Base-by-base conservation (phyloP, 2,888 invertebrate species). In the Temnothorax ravouxi region DNA sequence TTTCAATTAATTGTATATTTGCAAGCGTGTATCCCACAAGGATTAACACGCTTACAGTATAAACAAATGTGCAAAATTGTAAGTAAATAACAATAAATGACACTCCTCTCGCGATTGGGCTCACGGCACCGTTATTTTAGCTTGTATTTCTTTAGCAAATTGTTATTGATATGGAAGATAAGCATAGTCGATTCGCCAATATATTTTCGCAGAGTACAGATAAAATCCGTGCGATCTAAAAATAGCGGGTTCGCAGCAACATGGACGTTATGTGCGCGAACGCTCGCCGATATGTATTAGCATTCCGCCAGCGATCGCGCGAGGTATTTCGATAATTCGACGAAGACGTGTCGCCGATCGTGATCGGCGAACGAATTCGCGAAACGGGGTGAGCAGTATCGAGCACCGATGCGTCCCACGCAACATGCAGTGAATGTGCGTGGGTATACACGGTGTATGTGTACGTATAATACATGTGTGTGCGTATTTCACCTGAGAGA, bases 311-410 rank as follows among this genome's bases (percentile, higher is more conserved):
- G 85, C 86, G 76, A 85, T 87, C 88, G 89, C 62, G 84, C 81
- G 87, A 88, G 88, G 91, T 90, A 90, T 92, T 91, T 92, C 91
- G 92, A 92, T 92, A 92, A 92, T 92, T 90, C 92, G 91, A 89
- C 88, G 76, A 88, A 89, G 92, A 92, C 91, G 92, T 91, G 91
- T 91, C 91, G 89, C 82, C 87, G 90, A 89, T 92, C 92, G 92
- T 92, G 92, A 91, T 90, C 91, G 86, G 92, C 86, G 91, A 92
- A 84, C 90, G 90, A 92, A 92, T 92, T 92, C 87, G 86, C 87
- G 84, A 90, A 90, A 89, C 87, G 86, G 86, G 90, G 90, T 89
- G 90, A 90, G 82, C 89, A 85, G 83, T 86, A 77, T 79, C 84
- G 88, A 84, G 85, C 88, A 88, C 81, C 85, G 52, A 86, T 85